A percentile compares a stretch with the other conserved stretches of the same genome.
These are phyloP conservation scores for Gastrophryne carolinensis DNA, from an alignment of 2,797 vertebrate genomes.

Conservation along the genomic window DNA sequence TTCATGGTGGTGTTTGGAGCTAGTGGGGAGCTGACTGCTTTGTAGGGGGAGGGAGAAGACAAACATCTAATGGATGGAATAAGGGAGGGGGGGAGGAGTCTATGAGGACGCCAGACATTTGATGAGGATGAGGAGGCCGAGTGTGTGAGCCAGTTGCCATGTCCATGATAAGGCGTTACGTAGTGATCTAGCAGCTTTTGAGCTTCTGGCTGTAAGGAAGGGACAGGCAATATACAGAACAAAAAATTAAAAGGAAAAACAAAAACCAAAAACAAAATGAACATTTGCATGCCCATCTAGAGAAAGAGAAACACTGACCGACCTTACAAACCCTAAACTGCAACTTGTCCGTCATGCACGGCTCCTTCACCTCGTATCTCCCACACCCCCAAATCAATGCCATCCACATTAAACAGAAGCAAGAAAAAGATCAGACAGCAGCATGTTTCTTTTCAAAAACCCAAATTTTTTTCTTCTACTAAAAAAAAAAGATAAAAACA, in stretches of 20 bases:
- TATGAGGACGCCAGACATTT: constrained; percentile 95
- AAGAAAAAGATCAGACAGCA: constrained; percentile 41
- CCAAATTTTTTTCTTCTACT: constrained; percentile 67
- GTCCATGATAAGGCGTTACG: constrained; percentile 99
- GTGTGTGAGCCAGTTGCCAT: constrained; percentile 99
- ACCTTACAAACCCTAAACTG: constrained; percentile 99
- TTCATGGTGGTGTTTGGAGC: constrained; percentile 68
- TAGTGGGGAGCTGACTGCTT: constrained; percentile 52
- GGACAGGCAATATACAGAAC: constrained; percentile 99
- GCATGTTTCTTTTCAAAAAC: neutral
- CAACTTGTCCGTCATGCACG: constrained; percentile 99
- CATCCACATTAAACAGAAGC: constrained; percentile 44
- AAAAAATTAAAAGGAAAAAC: constrained; percentile 22
- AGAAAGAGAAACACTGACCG: constrained; percentile 91
- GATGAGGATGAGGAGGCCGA: constrained; percentile 92
- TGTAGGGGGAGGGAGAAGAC: constrained; percentile 46
- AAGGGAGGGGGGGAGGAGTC: constrained; percentile 64
- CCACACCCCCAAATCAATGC: constrained; percentile 30
- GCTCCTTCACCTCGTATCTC: constrained; percentile 57
- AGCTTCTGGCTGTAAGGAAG: constrained; percentile 99
- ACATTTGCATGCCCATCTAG: constrained; percentile 99
- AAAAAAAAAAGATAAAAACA: constrained; percentile 56
- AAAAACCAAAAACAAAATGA: constrained; percentile 78
- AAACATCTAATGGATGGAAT: constrained; percentile 82
- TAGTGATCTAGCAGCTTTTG: constrained; percentile 99